Percentiles rank a stretch among this genome's conserved stretches.
Evolutionary conservation across 2,888 invertebrate genomes (phyloP).

Genomic region (Nomada hirtipes): DNA sequence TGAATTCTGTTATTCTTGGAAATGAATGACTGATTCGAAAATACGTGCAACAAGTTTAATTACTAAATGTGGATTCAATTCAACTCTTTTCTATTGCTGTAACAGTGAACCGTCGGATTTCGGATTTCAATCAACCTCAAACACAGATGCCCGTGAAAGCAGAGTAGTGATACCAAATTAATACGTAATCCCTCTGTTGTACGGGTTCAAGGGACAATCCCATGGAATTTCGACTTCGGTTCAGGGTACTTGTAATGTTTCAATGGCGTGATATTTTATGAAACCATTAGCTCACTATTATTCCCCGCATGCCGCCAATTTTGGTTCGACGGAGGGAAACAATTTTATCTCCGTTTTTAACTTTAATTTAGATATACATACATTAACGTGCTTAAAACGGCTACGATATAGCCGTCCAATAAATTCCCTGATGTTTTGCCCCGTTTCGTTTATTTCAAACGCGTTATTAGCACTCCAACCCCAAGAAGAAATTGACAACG

Average conservation of each 20-base stretch:
- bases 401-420: not conserved
- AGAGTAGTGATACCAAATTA: not conserved
- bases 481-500: conserved; percentile 1
- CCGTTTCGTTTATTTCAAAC: not conserved
- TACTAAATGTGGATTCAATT: conserved; percentile 13
- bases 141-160: not conserved
- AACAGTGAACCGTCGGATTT: no score
- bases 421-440: conserved; percentile 3
- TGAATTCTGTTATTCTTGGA: conserved; percentile 19
- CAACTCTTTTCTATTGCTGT: conserved; percentile 5
- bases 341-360: conserved; percentile 6
- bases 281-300: no score
- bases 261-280: not conserved
- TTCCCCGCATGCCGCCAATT: not conserved
- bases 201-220: not conserved
- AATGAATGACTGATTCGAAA: conserved; percentile 18
- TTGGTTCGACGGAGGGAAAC: not conserved
- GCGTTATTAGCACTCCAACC: conserved; percentile 9
- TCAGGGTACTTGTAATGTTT: not conserved
- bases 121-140: not conserved
- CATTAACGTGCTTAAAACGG: conserved; percentile 36
- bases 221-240: not conserved
- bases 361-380: conserved; percentile 22
- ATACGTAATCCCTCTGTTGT: not conserved
- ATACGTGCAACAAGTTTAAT: conserved; percentile 37